Evolutionary conservation across 2,113 vertebrate genomes (phyloP), one percentile per base, ranked within the genome.

Genomic region (Thomomys bottae): DNA sequence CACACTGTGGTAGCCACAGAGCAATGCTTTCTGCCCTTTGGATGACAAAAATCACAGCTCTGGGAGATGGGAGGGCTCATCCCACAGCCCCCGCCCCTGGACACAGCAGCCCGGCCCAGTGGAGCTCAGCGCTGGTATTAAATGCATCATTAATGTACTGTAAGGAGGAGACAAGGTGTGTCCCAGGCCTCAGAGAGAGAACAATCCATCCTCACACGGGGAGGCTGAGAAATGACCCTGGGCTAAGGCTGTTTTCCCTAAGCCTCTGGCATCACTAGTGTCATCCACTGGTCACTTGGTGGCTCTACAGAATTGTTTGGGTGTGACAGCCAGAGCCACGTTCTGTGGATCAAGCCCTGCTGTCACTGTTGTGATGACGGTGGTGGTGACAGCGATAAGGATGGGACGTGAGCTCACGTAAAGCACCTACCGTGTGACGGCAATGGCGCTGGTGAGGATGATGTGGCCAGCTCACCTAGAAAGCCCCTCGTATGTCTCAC

Each of bases 91-190:
- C 14, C 49, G 40, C 61, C 54, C 64, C 84, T 91, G 92, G 92
- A 92, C 95, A 78, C 2, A 0, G 70, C 82, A 79, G 91, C 84
- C 85, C 57, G 64, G 67, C 70, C 89, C 75, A 61, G 76, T 57
- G 3, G 30, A 0, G 5, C 59, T 70, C 28, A 2, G 63, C 83
- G 91, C 94, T 91, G 91, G 78, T 92, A 88, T 85, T 82, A 95
- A 89, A 94, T 93, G 92, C 70, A 95, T 95, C 96, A 96, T 95
- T 91, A 94, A 96, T 93, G 91, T 81, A 76, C 75, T 0, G 0
- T 86, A 83, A 93, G 94, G 71, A 92, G 68, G 78, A 91, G 84
- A 91, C 49, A n/a, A 87, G 91, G 68, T 14, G 0, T 90, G 90
- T 93, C 95, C 89, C 73, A 91, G 86, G 88, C 94, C 77, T 73